A percentile compares a stretch with the other conserved stretches of the same genome.
phyloP scores from a whole-genome alignment of 2,797 vertebrate genomes.

The Pitangus sulphuratus region DNA sequence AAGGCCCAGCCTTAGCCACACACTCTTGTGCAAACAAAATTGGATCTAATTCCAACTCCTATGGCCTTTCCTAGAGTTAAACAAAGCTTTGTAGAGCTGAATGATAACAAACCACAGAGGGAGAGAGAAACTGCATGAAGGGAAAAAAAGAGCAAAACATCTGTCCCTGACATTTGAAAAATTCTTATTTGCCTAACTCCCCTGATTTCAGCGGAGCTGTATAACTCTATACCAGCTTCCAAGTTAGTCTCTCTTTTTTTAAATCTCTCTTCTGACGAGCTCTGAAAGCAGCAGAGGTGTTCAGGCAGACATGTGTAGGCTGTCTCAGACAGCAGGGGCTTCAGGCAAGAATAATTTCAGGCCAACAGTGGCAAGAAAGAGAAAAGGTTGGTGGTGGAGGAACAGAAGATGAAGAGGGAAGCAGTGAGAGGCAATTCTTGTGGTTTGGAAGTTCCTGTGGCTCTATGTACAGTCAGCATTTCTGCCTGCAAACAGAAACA shows the following conservation, averaged over 20 bases:
- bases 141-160: neutral
- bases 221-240: neutral
- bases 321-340: slow-evolving; percentile 62
- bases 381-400: slow-evolving; percentile 39
- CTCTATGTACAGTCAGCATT: slow-evolving; percentile 69
- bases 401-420: slow-evolving; percentile 69
- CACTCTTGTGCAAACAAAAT: slow-evolving; percentile 50
- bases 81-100: slow-evolving; percentile 43
- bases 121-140: neutral
- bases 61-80: slow-evolving; percentile 46
- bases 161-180: slow-evolving; percentile 23
- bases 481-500: slow-evolving; percentile 66
- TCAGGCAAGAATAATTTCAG: slow-evolving; percentile 63
- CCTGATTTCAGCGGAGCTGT: slow-evolving; percentile 3
- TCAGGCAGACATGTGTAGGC: slow-evolving; percentile 53
- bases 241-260: neutral
- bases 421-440: slow-evolving; percentile 65
- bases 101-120: slow-evolving; percentile 50
- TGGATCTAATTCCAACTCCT: slow-evolving; percentile 34
- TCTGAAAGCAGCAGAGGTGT: slow-evolving; percentile 19
- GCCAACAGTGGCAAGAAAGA: slow-evolving; percentile 48
- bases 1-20: slow-evolving; percentile 58
- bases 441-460: slow-evolving; percentile 72
- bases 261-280: neutral
- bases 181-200: slow-evolving; percentile 8